Percentiles rank a stretch among this genome's conserved stretches.
These are phyloP conservation scores for Cerastis leucographa DNA, from an alignment of 2,888 invertebrate species.

Conservation along the genomic window DNA sequence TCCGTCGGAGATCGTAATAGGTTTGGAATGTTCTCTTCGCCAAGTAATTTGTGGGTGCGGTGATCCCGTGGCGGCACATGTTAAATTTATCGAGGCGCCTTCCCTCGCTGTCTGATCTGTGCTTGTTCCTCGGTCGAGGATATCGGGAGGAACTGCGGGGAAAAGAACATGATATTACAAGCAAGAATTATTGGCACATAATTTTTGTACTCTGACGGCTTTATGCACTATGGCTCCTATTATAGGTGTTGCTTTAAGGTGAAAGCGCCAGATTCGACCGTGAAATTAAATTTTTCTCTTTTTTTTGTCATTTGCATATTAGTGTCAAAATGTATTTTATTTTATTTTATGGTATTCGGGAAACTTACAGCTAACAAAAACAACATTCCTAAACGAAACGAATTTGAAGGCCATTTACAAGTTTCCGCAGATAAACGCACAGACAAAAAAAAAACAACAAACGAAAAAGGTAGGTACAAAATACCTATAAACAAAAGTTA, in stretches of 20 bases:
- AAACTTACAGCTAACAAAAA: too few relatives aligned
- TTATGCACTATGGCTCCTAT: background rate
- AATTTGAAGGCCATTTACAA: too few relatives aligned
- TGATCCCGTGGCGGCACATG: conserved; percentile 97
- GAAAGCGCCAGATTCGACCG: too few relatives aligned
- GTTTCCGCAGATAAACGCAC: too few relatives aligned
- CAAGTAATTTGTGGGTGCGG: conserved; percentile 96
- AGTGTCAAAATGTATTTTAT: too few relatives aligned
- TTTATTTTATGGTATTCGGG: too few relatives aligned
- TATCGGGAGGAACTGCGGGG: conserved; percentile 94
- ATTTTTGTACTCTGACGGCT: background rate
- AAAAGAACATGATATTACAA: conserved; percentile 20
- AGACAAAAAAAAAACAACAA: too few relatives aligned
- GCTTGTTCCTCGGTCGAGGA: conserved; percentile 95
- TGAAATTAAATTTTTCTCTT: too few relatives aligned
- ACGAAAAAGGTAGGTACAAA: too few relatives aligned
- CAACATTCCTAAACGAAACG: too few relatives aligned
- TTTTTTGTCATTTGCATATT: too few relatives aligned
- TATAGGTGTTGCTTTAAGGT: background rate
- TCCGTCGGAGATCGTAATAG: conserved; percentile 93
- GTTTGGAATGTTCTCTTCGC: conserved; percentile 95
- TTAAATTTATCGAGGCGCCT: conserved; percentile 95
- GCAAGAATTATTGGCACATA: background rate
- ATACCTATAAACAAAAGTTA: too few relatives aligned
- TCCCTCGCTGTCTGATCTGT: conserved; percentile 96